Conservation (phyloP, 2,888 invertebrate genomes). For the Dastarcus helophoroides region DNA sequence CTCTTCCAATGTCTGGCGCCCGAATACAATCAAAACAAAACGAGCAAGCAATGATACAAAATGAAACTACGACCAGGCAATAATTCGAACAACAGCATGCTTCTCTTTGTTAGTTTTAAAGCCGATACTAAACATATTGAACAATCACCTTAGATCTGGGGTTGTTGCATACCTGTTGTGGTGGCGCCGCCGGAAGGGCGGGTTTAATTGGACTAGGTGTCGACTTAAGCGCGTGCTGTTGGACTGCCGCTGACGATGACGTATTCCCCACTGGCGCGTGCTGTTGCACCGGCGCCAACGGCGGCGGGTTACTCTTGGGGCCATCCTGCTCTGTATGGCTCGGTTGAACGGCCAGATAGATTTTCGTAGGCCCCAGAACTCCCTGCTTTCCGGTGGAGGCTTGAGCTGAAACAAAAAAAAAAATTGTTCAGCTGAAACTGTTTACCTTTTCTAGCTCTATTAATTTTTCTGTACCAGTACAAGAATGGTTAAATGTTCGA, state of each 20-base stretch:
- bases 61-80: too few species aligned
- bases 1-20: too few species aligned
- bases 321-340: constrained; percentile 31
- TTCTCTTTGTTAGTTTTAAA: too few species aligned
- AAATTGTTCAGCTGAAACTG: too few species aligned
- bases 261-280: constrained; percentile 8
- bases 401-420: constrained; percentile 54
- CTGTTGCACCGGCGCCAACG: constrained; percentile 41
- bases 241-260: constrained; percentile 4
- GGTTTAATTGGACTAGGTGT: constrained; percentile 7
- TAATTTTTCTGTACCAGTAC: too few species aligned
- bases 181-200: constrained; percentile 9
- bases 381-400: constrained; percentile 77
- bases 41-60: too few species aligned
- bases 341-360: constrained; percentile 79
- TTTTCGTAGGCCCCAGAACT: constrained; percentile 74
- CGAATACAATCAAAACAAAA: too few species aligned
- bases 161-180: constrained; percentile 35
- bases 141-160: constrained; percentile 31
- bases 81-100: too few species aligned
- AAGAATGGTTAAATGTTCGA: too few species aligned
- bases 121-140: constrained; percentile 25
- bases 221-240: constrained; percentile 7
- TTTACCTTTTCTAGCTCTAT: too few species aligned
- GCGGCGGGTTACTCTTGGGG: constrained; percentile 32